Evolutionary conservation across 2,113 vertebrate genomes (phyloP).

Genomic region (Callorhinus ursinus): DNA sequence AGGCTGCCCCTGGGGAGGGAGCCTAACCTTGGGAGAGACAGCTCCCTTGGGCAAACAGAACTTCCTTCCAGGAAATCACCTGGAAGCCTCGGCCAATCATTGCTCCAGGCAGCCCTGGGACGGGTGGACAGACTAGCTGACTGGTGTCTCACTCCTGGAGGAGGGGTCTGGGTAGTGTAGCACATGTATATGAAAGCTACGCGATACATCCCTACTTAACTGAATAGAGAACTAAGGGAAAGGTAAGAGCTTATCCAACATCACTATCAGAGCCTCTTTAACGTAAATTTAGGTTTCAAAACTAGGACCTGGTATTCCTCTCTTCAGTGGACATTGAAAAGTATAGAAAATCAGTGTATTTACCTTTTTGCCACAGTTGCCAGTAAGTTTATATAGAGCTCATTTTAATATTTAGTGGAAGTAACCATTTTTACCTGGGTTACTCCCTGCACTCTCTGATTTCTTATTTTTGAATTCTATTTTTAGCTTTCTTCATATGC

Average conservation of each 20-base stretch:
- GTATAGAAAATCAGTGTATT: background rate
- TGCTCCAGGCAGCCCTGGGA: background rate
- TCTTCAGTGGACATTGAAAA: background rate
- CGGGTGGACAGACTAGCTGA: background rate
- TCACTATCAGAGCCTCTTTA: background rate
- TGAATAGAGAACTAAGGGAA: background rate
- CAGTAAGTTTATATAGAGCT: background rate
- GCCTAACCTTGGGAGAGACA: background rate
- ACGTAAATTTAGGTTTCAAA: background rate
- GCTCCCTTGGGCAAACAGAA: background rate
- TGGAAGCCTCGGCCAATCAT: background rate
- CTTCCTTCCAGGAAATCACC: background rate
- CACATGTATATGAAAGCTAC: background rate
- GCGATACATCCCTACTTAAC: background rate
- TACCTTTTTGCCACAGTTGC: background rate
- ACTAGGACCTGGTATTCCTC: background rate
- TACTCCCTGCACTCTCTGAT: background rate
- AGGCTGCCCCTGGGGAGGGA: background rate
- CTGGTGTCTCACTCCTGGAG: background rate
- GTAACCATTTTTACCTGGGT: background rate
- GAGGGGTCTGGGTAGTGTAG: background rate
- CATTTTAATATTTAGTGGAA: background rate
- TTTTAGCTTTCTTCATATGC: conserved; percentile 26
- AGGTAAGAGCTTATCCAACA: background rate
- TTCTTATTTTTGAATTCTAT: conserved; percentile 14